A percentile compares a stretch with the other conserved stretches of the same genome.
These are phyloP conservation scores for Drosophila paranaensis DNA, from an alignment of 2,888 invertebrate genomes.

Conservation along the genomic window DNA sequence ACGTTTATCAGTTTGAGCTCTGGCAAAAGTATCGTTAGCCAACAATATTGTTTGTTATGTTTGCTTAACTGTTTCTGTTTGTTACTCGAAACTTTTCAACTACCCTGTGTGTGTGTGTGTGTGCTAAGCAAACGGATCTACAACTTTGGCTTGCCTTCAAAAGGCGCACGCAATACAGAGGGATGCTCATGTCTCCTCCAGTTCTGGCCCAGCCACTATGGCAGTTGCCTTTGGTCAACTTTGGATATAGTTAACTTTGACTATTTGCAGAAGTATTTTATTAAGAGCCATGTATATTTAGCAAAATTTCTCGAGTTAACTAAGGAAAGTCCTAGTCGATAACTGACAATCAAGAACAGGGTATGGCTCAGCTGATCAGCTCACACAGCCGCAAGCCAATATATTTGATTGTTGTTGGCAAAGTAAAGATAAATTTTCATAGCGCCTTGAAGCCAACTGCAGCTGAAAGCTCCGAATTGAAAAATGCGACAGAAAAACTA, in stretches of 20 bases:
- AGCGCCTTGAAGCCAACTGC: constrained; percentile 28
- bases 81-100: not conserved
- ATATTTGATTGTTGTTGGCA: constrained; percentile 6
- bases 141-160: not conserved
- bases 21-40: constrained; percentile 16
- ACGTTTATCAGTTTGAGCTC: constrained; percentile 36
- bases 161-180: not conserved
- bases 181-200: not conserved
- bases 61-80: constrained; percentile 9
- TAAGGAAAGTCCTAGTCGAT: too few species aligned
- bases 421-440: constrained; percentile 19
- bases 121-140: not conserved
- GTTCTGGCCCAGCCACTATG: not conserved
- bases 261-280: too few species aligned
- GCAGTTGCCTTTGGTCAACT: too few species aligned
- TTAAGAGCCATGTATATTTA: too few species aligned
- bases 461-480: constrained; percentile 29
- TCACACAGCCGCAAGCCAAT: not conserved
- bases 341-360: not conserved
- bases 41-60: constrained; percentile 18
- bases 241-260: too few species aligned
- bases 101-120: constrained; percentile 6
- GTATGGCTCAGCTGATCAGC: not conserved
- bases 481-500: constrained; percentile 55
- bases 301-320: not conserved